A percentile compares a stretch with the other conserved stretches of the same genome.
These are phyloP conservation scores for Neuroscelio doddi DNA, from an alignment of 2,888 invertebrate genomes.

Conservation along the genomic window DNA sequence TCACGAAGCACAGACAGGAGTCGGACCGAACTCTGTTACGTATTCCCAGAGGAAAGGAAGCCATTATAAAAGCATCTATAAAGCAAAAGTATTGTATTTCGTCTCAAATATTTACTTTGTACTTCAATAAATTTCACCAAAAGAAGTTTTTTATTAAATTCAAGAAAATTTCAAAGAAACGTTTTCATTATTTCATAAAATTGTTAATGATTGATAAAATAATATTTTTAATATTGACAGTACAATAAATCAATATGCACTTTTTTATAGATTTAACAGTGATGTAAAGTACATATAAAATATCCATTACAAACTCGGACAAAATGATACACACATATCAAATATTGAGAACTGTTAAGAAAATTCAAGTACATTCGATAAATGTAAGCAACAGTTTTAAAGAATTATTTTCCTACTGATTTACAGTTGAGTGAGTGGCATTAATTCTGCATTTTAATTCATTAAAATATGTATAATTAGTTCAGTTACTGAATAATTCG, in stretches of 20 bases:
- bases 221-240: constrained; percentile 33
- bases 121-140: constrained; percentile 45
- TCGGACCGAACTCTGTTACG: constrained; percentile 38
- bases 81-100: constrained; percentile 47
- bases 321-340: no score
- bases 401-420: no score
- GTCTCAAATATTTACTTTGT: constrained; percentile 47
- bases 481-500: no score
- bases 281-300: no score
- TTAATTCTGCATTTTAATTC: no score
- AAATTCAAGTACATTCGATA: no score
- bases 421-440: no score
- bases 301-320: no score
- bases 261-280: constrained; percentile 2
- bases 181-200: constrained; percentile 28
- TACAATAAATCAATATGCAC: constrained; percentile 19
- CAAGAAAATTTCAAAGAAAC: constrained; percentile 27
- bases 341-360: no score
- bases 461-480: no score
- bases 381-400: no score
- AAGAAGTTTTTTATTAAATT: constrained; percentile 15
- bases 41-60: constrained; percentile 45
- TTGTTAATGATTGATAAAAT: constrained; percentile 33
- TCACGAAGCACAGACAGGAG: constrained; percentile 37
- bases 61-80: constrained; percentile 47